Evolutionary conservation across 2,888 invertebrate genomes (phyloP), one percentile per base, ranked within the genome.

Genomic region (Agrilus biguttatus): DNA sequence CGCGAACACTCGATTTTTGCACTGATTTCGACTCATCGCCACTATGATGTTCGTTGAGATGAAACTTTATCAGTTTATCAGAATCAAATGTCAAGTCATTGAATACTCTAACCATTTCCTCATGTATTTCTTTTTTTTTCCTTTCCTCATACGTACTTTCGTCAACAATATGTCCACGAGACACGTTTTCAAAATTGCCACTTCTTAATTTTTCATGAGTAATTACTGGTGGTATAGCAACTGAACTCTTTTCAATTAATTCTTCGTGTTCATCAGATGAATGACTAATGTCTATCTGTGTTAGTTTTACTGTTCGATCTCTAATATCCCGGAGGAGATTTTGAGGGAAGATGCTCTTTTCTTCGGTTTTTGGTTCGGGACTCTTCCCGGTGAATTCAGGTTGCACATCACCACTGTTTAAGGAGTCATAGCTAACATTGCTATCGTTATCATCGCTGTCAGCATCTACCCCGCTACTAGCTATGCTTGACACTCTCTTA

Each of bases 61-160:
- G 87, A 60, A 88, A 88, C 61, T 81, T 79, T 61, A 84, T 86
- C 65, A 76, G 86, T 64, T 80, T 79, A 67, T 87, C 85, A 55
- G 83, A 75, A 58, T 84, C 83, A 58, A 78, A 83, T 53, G 74
- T 69, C 48, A 66, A 66, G 60, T 72, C 74, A 53, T 70, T 70
- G 51, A 70, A 71, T 53, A 69, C 70, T 47, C 67, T 66, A 52
- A 67, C 60, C 51, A 62, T 60, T 44, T 71, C 58, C 23, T 56
- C 50, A 36, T 58, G 54, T 49, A 71, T 70, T 55, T 73, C 69
- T 55, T 72, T 69, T 49, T 71, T 69, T 47, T 66, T 65, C 46
- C 78, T 68, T 37, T 80, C 79, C 53, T 79, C 79, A 63, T 80
- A 82, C 7, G 81, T 77, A 56, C 75, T 77, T 62, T 80, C 78